phyloP scores from a whole-genome alignment of 1,140 invertebrate genomes.

The Solen grandis region DNA sequence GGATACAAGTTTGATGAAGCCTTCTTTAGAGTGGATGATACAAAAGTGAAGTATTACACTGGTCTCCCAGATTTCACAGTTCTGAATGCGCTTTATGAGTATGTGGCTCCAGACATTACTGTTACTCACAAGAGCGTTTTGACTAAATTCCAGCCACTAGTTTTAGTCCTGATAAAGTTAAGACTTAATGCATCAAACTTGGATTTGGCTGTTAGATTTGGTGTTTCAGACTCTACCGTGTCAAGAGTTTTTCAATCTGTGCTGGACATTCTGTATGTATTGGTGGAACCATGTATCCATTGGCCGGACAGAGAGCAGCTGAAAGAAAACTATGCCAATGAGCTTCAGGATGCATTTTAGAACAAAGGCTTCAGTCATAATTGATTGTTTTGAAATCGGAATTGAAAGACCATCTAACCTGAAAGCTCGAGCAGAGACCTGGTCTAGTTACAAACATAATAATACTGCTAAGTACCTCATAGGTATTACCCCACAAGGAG shows the following conservation, averaged over 20 bases:
- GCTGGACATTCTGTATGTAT: no score
- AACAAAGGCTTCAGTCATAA: no score
- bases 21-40: not conserved
- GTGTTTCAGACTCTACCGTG: slow-evolving; percentile 1
- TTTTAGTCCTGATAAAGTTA: slow-evolving; percentile 14
- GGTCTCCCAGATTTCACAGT: not conserved
- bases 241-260: slow-evolving; percentile 6
- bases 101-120: slow-evolving; percentile 22
- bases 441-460: no score
- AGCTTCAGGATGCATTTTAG: no score
- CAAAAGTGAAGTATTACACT: slow-evolving; percentile 11
- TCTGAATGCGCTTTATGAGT: slow-evolving; percentile 9
- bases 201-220: slow-evolving; percentile 7
- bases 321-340: no score
- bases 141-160: slow-evolving; percentile 13
- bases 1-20: not conserved
- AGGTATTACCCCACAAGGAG: no score
- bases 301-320: no score
- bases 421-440: no score
- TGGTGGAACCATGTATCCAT: no score
- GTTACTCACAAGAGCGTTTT: slow-evolving; percentile 6
- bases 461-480: no score
- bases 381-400: no score
- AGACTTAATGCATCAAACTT: slow-evolving; percentile 12
- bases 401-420: no score